Base-by-base conservation (phyloP, 23 tunicate species). In the Trididemnum clinides region DNA sequence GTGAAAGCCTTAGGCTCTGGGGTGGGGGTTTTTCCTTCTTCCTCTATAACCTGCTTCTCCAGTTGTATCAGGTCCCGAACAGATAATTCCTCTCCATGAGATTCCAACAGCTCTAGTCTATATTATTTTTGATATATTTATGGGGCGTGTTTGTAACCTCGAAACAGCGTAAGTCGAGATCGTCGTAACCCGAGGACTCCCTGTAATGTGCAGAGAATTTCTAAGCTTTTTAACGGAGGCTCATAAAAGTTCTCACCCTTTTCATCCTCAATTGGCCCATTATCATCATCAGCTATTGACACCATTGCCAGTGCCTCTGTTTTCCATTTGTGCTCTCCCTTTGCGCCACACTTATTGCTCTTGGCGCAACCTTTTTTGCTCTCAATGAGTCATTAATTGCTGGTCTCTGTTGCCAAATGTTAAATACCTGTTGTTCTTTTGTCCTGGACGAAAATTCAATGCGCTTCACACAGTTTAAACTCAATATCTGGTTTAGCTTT, bases 401-500 rank as follows among this genome's bases (percentile, higher is more conserved):
- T 20, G 6, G 38, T 69, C 75, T 37, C 36, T 69, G 36, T 7
- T 30, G 5, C 75, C 75, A 69, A 69, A 69, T 30, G 75, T 69
- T 31, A 25, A 28, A 5, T 69, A 18, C 23, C 75, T 31, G 2
- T 69, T 20, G 15, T 33, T 69, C 75, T 10, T 69, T 69, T 35
- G 36, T 69, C 75, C 75, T 30, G 75, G 23, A 69, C 32, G 23
- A 69, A 69, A 2, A 5, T 5, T 18, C 38, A 27, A 30, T 69
- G 36, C 36, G 10, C 36, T 69, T 69, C n/a, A 20, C 75, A 30
- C 4, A 30, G n/a, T 30, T 69, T 69, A 30, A 28, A 7, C 36
- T 69, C 38, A 30, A 69, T 69, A 69, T 69, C 75, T 30, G 75
- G 75, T 69, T 69, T 30, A 31, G 75, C 75, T 29, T 29, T 69